Evolutionary conservation across 2,113 vertebrate genomes (phyloP).

Genomic region (Dipodomys stephensi): DNA sequence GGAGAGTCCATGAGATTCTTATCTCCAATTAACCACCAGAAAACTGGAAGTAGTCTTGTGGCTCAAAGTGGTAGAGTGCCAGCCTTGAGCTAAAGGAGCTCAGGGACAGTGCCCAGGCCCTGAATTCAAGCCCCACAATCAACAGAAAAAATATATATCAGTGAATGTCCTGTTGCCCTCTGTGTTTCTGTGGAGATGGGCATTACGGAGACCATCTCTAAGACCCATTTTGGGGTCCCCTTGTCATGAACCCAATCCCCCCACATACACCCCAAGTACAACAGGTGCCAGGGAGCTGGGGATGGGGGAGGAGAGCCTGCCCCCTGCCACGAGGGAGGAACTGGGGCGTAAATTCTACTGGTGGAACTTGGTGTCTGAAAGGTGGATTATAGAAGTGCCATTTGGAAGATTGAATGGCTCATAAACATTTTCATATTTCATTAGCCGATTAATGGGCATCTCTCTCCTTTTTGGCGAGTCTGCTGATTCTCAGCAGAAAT

Average conservation of each 20-base stretch:
- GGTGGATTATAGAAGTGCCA: slow-evolving; percentile 89
- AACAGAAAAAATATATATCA: no score
- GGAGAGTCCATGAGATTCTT: no score
- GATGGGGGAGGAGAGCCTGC: slow-evolving; percentile 68
- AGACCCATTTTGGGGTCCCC: background rate
- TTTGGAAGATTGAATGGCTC: slow-evolving; percentile 90
- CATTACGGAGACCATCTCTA: background rate
- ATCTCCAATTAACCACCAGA: no score
- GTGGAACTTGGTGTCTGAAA: slow-evolving; percentile 86
- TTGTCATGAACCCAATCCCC: background rate
- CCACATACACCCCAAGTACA: background rate
- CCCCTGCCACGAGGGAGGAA: slow-evolving; percentile 35
- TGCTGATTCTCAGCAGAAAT: slow-evolving; percentile 90
- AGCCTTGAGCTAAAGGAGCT: no score
- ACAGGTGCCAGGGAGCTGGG: slow-evolving; percentile 81
- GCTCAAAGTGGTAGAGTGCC: no score
- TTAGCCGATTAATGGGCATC: slow-evolving; percentile 89
- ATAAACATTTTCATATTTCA: slow-evolving; percentile 93
- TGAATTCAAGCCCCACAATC: no score
- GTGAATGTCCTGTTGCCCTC: background rate
- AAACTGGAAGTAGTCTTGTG: no score
- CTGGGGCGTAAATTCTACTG: slow-evolving; percentile 86
- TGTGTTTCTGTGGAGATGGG: background rate
- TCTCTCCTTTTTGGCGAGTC: slow-evolving; percentile 85
- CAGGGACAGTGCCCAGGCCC: no score